Percentiles rank a stretch among this genome's conserved stretches.
Conservation (phyloP, 2,888 invertebrate species). For the Lamproptera curius region DNA sequence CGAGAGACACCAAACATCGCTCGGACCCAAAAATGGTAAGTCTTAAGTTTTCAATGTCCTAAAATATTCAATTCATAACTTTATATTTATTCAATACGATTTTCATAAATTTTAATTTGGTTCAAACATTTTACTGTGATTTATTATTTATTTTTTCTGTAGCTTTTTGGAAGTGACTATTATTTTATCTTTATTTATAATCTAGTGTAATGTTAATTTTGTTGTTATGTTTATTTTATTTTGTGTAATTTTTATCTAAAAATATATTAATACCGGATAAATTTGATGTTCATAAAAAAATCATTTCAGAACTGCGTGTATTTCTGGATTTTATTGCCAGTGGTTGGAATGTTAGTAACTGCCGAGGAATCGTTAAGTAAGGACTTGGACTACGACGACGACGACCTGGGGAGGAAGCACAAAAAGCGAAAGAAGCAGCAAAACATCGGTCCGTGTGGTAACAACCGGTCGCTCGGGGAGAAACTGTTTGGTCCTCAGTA, state of each 20-base stretch:
- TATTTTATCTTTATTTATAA: background rate
- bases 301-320: constrained; percentile 37
- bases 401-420: constrained; percentile 49
- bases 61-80: too few relatives aligned
- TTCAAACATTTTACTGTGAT: background rate
- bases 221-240: too few relatives aligned
- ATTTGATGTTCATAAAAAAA: background rate
- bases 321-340: constrained; percentile 41
- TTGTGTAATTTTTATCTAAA: constrained; percentile 20
- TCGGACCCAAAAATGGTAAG: background rate
- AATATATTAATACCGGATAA: too few relatives aligned
- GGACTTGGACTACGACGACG: constrained; percentile 38
- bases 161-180: background rate
- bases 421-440: constrained; percentile 56
- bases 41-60: too few relatives aligned
- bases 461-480: constrained; percentile 46
- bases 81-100: too few relatives aligned
- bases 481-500: constrained; percentile 49
- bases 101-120: background rate
- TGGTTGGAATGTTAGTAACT: constrained; percentile 32
- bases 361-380: constrained; percentile 39
- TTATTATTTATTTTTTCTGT: background rate
- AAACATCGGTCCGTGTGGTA: constrained; percentile 40
- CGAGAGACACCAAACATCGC: background rate
- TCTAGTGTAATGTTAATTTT: background rate